Evolutionary conservation across 2,113 vertebrate species (phyloP).

Genomic region (Otis tarda): DNA sequence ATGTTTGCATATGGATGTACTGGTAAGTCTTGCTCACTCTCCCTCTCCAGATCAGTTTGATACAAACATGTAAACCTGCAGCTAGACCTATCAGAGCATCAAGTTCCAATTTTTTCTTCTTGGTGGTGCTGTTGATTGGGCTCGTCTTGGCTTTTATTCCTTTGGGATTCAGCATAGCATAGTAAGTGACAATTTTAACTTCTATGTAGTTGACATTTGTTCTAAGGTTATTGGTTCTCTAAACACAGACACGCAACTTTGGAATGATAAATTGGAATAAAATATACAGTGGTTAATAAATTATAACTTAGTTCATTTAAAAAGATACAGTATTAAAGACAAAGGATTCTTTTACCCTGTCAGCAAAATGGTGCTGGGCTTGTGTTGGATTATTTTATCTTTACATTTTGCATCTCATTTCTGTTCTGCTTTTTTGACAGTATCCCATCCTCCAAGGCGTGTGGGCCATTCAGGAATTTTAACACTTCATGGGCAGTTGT

Average conservation of each 20-base stretch:
- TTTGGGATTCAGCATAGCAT: conserved; percentile 83
- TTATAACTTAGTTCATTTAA: neutral
- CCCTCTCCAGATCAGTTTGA: conserved; percentile 80
- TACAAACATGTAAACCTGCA: conserved; percentile 85
- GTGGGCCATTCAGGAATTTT: conserved; percentile 88
- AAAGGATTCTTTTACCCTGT: neutral
- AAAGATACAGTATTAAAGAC: neutral
- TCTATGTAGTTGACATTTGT: neutral
- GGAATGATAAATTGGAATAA: neutral
- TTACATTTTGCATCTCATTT: neutral
- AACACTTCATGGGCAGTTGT: conserved; percentile 86
- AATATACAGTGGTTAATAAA: neutral
- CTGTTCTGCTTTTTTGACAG: conserved; percentile 64
- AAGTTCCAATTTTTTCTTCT: conserved; percentile 94
- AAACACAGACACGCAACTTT: neutral
- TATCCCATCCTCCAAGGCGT: conserved; percentile 87
- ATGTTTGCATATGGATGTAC: fast-evolving
- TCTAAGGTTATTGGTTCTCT: neutral
- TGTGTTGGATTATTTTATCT: neutral
- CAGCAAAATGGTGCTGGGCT: neutral
- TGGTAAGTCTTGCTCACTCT: neutral
- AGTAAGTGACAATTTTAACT: conserved; percentile 75
- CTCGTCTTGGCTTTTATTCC: conserved; percentile 86
- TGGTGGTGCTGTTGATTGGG: conserved; percentile 89
- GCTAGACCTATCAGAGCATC: conserved; percentile 88